Evolutionary conservation across 2,113 vertebrate species (phyloP), one percentile per base, ranked within the genome.

Genomic region (Myiagra hebetior): DNA sequence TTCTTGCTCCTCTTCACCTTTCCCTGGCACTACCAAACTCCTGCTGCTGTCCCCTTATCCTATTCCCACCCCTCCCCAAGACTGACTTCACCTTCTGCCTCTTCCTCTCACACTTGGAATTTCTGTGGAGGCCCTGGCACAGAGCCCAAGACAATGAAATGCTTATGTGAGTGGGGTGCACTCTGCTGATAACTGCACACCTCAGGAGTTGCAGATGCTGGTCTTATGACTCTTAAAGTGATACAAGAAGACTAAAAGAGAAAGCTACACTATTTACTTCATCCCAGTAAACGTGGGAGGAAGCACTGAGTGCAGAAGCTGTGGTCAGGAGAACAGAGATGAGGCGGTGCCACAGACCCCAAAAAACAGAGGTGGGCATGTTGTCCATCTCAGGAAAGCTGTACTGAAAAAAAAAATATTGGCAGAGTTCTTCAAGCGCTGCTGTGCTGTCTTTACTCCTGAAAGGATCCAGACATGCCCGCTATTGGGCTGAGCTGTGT

Each of bases 311-410:
- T 1, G 4, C 62, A 89, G 68, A 53, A 91, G 24, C 19, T 75
- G 15, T 47, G 30, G 31, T n/a, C 1, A 3, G 33, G 3, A 57
- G 39, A 70, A 11, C 5, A 50, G n/a, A 1, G 2, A 21, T 41
- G 30, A 57, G 11, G 4, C 0, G 0, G 16, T 81, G 42, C 21
- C 46, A 23, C 13, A 65, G 56, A 80, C 17, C 11, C 15, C 33
- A 31, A 28, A 67, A 35, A 55, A 12, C 23, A 35, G 44, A 75
- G 17, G 2, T 9, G 8, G 46, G 28, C 5, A 24, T 22, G 7
- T 15, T 53, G 6, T 52, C 9, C 11, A 7, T 74, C 47, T 87
- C 56, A 53, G 27, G n/a, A 64, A 17, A 68, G 44, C 7, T 64
- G 10, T 41, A 28, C n/a, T 73, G 39, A 33, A 67, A 85, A 74